Conservation (phyloP, 2,888 invertebrate genomes). For the Dryomyza anilis region DNA sequence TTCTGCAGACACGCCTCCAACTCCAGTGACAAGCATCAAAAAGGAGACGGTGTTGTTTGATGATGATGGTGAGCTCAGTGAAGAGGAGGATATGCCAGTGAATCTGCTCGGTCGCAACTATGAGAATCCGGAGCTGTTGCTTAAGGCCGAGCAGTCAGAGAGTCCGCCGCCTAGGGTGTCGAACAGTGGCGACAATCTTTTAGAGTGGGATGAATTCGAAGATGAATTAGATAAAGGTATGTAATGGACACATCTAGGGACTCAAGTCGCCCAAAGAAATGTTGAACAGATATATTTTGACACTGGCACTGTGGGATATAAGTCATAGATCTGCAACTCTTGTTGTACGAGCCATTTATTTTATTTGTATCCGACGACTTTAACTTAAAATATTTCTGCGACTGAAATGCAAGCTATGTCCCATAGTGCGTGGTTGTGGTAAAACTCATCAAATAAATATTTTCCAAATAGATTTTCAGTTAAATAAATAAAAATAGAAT, state of each 20-base stretch:
- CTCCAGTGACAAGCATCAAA: constrained; percentile 3
- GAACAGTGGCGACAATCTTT: not conserved
- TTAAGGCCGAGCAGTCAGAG: constrained; percentile 38
- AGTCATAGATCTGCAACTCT: too few relatives aligned
- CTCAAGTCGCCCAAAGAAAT: too few relatives aligned
- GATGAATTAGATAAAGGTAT: constrained; percentile 20
- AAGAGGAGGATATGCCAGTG: constrained; percentile 26
- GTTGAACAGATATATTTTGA: not conserved
- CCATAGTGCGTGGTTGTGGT: too few relatives aligned
- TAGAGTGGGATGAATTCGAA: constrained; percentile 32
- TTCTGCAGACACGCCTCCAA: too few relatives aligned
- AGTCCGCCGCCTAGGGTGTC: constrained; percentile 1
- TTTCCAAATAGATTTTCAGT: too few relatives aligned
- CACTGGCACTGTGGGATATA: too few relatives aligned
- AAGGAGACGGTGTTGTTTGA: constrained; percentile 11
- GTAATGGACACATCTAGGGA: not conserved
- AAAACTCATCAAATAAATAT: too few relatives aligned
- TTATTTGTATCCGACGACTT: too few relatives aligned
- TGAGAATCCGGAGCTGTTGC: not conserved
- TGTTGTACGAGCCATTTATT: too few relatives aligned
- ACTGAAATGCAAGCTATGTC: too few relatives aligned
- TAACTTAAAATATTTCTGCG: too few relatives aligned
- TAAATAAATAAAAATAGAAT: too few relatives aligned
- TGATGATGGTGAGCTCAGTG: constrained; percentile 32
- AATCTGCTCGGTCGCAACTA: constrained; percentile 34